phyloP scores from a whole-genome alignment of 2,888 invertebrate genomes.

The Drosophila meridionalis region DNA sequence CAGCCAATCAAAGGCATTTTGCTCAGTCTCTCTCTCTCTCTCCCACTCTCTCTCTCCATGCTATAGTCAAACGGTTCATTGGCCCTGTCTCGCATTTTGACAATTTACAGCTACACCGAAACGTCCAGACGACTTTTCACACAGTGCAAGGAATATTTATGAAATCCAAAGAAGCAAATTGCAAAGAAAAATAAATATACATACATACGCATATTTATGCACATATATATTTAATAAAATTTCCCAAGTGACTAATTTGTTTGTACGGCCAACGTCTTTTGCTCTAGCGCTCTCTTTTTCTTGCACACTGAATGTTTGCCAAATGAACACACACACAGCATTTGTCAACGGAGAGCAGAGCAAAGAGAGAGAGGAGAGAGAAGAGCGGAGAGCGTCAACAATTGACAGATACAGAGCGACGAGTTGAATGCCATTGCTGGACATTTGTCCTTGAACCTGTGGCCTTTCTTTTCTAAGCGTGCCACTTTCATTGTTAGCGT shows the following conservation, averaged over 20 bases:
- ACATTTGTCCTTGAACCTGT: constrained; percentile 64
- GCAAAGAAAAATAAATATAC: constrained; percentile 14
- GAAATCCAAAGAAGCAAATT: background rate
- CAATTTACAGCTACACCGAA: constrained; percentile 26
- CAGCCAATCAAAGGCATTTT: constrained; percentile 47
- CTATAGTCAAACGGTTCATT: constrained; percentile 42
- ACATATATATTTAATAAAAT: constrained; percentile 14
- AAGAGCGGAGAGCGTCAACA: constrained; percentile 3
- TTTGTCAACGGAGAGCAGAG: constrained; percentile 1
- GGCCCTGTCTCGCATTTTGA: constrained; percentile 46
- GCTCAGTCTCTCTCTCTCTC: background rate
- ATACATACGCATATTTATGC: background rate
- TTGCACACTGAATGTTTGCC: constrained; percentile 3
- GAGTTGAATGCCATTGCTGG: constrained; percentile 58
- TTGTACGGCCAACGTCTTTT: background rate
- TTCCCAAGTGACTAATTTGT: constrained; percentile 43
- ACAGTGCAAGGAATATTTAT: constrained; percentile 21
- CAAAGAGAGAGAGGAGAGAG: background rate
- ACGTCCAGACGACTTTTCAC: constrained; percentile 30
- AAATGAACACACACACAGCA: constrained; percentile 18
- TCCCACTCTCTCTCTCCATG: background rate
- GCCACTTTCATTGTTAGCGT: constrained; percentile 17
- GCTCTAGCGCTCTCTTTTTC: background rate
- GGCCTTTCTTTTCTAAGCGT: constrained; percentile 30
- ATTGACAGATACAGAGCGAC: constrained; percentile 22